Percentiles rank a stretch among this genome's conserved stretches.
phyloP scores from a whole-genome alignment of 2,797 vertebrate species.

The Eutrigla gurnardus region DNA sequence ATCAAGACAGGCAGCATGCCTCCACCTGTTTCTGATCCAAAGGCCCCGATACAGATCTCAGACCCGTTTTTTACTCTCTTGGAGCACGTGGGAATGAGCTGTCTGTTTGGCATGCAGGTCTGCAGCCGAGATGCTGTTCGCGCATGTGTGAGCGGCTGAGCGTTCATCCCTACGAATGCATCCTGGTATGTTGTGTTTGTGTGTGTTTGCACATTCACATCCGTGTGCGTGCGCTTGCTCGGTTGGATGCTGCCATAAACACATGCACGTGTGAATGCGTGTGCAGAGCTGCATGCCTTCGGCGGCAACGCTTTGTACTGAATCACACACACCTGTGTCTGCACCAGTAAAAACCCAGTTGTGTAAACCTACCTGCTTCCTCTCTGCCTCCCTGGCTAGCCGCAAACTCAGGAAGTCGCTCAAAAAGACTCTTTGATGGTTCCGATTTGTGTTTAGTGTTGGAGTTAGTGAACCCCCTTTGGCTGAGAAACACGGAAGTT shows the following conservation, averaged over 20 bases:
- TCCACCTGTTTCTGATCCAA: slow-evolving; percentile 75
- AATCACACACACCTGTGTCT: slow-evolving; percentile 31
- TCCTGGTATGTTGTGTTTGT: slow-evolving; percentile 24
- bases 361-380: slow-evolving; percentile 34
- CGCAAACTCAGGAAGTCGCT: slow-evolving; percentile 8
- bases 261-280: slow-evolving; percentile 27
- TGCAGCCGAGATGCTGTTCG: slow-evolving; percentile 28
- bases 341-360: slow-evolving; percentile 28
- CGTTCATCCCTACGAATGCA: slow-evolving; percentile 22
- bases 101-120: slow-evolving; percentile 63
- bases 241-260: slow-evolving; percentile 33
- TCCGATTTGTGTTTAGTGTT: background rate
- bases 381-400: slow-evolving; percentile 1
- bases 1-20: slow-evolving; percentile 15
- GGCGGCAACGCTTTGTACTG: slow-evolving; percentile 20
- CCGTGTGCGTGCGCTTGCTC: slow-evolving; percentile 9
- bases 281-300: slow-evolving; percentile 14
- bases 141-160: slow-evolving; percentile 19
- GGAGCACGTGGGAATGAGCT: slow-evolving; percentile 60
- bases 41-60: slow-evolving; percentile 71
- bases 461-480: background rate
- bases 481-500: slow-evolving; percentile 3
- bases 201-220: slow-evolving; percentile 6
- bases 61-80: slow-evolving; percentile 44
- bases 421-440: slow-evolving; percentile 1